Evolutionary conservation across 2,888 invertebrate genomes (phyloP).

Genomic region (Drosophila nr. fundita): DNA sequence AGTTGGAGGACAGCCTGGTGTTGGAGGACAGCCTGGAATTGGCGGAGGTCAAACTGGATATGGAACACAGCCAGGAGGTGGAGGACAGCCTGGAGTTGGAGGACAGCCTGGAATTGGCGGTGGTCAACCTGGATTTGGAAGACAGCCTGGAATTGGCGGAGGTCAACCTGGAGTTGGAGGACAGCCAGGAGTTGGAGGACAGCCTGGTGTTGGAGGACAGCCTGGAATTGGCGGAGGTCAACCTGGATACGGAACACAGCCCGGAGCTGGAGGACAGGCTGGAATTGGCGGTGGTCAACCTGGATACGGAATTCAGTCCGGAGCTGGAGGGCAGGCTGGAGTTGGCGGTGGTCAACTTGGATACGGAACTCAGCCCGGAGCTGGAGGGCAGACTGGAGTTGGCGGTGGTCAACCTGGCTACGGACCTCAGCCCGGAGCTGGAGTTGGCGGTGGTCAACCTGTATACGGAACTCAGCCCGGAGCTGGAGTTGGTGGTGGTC

Average conservation of each 20-base stretch:
- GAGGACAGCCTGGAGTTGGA: slow-evolving; percentile 17
- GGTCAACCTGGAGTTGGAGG: not conserved
- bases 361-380: no score
- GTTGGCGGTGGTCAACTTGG: not conserved
- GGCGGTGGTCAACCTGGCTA: not conserved
- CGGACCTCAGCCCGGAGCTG: slow-evolving; percentile 13
- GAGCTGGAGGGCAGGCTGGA: not conserved
- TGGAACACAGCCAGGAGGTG: slow-evolving; percentile 16
- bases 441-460: slow-evolving; percentile 22
- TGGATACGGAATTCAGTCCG: not conserved
- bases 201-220: no score
- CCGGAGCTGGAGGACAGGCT: no score
- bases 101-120: slow-evolving; percentile 19
- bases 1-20: slow-evolving; percentile 17
- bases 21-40: slow-evolving; percentile 15
- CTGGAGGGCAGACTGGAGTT: no score
- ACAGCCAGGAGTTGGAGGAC: slow-evolving; percentile 9
- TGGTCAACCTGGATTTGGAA: slow-evolving; percentile 11
- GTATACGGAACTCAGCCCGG: slow-evolving; percentile 30
- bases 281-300: no score
- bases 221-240: no score
- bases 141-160: not conserved
- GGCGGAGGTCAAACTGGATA: slow-evolving; percentile 23
- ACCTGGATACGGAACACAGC: no score
- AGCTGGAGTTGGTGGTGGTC: slow-evolving; percentile 20